These are phyloP conservation scores for Drosophila insularis DNA, from an alignment of 1,140 invertebrate species.

Conservation along the genomic window DNA sequence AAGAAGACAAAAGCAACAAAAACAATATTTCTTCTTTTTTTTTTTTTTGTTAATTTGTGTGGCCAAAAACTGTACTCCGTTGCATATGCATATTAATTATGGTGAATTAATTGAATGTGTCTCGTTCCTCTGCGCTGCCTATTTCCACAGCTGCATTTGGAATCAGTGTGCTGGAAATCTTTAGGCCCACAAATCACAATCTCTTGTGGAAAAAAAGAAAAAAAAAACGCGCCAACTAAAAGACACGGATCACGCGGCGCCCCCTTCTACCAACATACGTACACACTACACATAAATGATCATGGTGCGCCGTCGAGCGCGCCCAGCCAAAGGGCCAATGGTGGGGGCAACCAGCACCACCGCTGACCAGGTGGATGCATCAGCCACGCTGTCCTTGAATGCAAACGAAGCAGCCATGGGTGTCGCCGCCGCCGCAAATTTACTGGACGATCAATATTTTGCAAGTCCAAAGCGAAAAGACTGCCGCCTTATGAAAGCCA, in stretches of 20 bases:
- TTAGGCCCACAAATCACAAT: constrained; percentile 32
- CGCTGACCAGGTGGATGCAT: constrained; percentile 13
- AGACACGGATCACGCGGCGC: constrained; percentile 41
- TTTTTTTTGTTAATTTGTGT: constrained; percentile 69
- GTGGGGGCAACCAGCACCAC: constrained; percentile 12
- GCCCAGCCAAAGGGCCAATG: constrained; percentile 60
- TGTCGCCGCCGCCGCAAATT: constrained; percentile 36
- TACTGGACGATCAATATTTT: constrained; percentile 80
- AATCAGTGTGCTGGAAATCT: constrained; percentile 21
- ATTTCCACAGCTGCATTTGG: constrained; percentile 3
- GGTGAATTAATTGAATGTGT: constrained; percentile 9
- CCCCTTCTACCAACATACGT: background rate
- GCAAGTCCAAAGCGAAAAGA: constrained; percentile 82
- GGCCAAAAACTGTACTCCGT: constrained; percentile 70
- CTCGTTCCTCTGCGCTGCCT: constrained; percentile 31
- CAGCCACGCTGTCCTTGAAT: constrained; percentile 35
- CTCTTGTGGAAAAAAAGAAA: constrained; percentile 22
- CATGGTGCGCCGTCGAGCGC: constrained; percentile 69
- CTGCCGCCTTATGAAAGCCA: constrained; percentile 72
- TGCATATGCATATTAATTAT: constrained; percentile 22
- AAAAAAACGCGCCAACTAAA: constrained; percentile 53
- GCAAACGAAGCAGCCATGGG: constrained; percentile 28
- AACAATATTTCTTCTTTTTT: constrained; percentile 64
- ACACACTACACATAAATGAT: constrained; percentile 49
- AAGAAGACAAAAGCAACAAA: constrained; percentile 54